Conservation (phyloP, 2,888 invertebrate species). For the Lasioglossum figueresi region DNA sequence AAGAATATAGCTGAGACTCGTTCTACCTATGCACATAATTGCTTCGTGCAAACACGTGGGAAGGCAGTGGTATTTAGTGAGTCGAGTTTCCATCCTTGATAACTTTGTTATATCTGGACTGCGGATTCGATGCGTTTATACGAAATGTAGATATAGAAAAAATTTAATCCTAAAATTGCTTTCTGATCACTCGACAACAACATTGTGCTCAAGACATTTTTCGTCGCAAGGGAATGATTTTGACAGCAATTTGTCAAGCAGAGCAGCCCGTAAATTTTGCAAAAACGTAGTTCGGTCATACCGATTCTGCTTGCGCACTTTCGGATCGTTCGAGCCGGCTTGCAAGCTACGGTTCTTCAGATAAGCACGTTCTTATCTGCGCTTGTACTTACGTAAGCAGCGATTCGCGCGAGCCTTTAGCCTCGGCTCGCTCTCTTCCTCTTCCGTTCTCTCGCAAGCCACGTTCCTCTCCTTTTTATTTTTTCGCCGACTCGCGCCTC, state of each 20-base stretch:
- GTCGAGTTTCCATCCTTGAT: neutral
- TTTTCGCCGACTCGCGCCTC: neutral
- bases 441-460: conserved; percentile 19
- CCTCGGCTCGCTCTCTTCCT: conserved; percentile 46
- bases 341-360: conserved; percentile 68
- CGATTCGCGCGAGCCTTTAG: conserved; percentile 61
- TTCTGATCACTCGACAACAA: neutral
- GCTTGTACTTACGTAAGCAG: conserved; percentile 70
- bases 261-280: conserved; percentile 24
- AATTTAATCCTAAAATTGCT: no score
- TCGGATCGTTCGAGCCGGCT: conserved; percentile 61
- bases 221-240: neutral
- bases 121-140: neutral
- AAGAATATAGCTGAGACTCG: neutral
- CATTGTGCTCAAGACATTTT: neutral
- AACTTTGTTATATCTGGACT: neutral
- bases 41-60: neutral
- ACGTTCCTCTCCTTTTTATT: conserved; percentile 4
- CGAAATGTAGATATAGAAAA: no score
- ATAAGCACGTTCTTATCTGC: conserved; percentile 74
- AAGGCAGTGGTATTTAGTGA: neutral
- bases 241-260: neutral
- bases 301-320: conserved; percentile 49
- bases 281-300: conserved; percentile 20
- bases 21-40: neutral